phyloP scores from a whole-genome alignment of 2,888 invertebrate genomes.

The Tipula lateralis region DNA sequence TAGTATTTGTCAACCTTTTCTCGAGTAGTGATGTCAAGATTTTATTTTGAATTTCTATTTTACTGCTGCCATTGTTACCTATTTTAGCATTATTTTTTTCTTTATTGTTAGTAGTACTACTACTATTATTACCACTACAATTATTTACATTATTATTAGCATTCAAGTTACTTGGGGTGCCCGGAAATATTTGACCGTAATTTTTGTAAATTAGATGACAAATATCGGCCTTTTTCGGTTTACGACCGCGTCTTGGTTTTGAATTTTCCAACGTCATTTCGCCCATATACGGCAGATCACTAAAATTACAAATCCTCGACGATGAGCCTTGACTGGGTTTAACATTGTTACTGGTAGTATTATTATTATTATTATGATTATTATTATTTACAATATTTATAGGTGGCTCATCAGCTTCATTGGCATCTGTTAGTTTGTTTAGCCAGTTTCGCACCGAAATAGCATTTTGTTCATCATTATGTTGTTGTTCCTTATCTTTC shows the following conservation, averaged over 20 bases:
- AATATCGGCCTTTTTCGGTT: conserved; percentile 88
- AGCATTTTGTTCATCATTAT: conserved; percentile 35
- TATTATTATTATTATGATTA: not conserved
- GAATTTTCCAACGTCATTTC: conserved; percentile 86
- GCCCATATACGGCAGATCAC: conserved; percentile 86
- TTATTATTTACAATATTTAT: not conserved
- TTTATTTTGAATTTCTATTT: conserved; percentile 49
- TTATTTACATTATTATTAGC: conserved; percentile 36
- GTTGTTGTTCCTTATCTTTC: conserved; percentile 29
- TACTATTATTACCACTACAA: not conserved
- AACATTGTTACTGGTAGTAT: conserved; percentile 35
- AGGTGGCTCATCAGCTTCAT: conserved; percentile 50
- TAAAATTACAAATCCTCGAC: conserved; percentile 61
- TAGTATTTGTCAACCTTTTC: conserved; percentile 57
- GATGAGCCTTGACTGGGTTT: conserved; percentile 42
- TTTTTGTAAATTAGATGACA: conserved; percentile 88
- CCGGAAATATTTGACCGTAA: conserved; percentile 80
- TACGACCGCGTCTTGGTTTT: conserved; percentile 77
- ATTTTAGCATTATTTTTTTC: not conserved
- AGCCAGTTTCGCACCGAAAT: conserved; percentile 66
- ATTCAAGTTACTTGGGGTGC: conserved; percentile 57
- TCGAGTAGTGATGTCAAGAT: conserved; percentile 66
- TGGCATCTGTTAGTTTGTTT: conserved; percentile 68
- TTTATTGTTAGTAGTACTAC: not conserved
- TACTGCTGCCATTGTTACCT: not conserved